Base-by-base conservation (phyloP, 1,140 invertebrate genomes). In the Ips nitidus region DNA sequence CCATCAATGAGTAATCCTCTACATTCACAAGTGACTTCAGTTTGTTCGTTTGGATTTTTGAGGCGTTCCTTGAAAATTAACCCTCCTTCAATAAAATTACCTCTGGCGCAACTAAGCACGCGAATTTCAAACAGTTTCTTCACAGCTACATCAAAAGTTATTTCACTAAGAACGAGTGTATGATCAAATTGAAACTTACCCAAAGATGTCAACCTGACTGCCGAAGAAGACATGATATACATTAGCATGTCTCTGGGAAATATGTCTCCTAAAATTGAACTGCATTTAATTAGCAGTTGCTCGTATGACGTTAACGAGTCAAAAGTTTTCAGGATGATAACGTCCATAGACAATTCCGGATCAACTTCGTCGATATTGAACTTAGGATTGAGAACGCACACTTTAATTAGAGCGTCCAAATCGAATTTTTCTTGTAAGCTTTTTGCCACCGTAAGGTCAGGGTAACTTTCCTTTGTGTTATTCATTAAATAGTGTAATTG, bases 241-340 rank as follows among this genome's bases (percentile, higher is more conserved):
- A 83, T 75, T 6, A 88, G 72, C 82, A 88, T 86, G 43, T 78
- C 77, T 71, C 86, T 80, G 6, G 83, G 82, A 66, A 88, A 84
- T 39, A 82, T 82, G 47, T 85, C 83, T 1, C 87, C 87, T 2
- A 88, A 77, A 0, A 88, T 83, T 0, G 86, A 81, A 2, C 84
- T 84, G 67, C 84, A 86, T 77, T 89, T 89, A 1, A 89, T 71
- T 2, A 89, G 68, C 60, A 86, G 79, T 74, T 88, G 86, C 76
- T 88, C 86, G 55, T 85, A 83, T 0, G 85, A 82, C 2, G 81
- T 84, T 57, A 89, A 75, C 0, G 83, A 83, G 70, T 88, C 87
- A 71, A 86, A 87, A 0, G 84, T 82, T 74, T 84, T 85, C 73
- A 87, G 72, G 39, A 87, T 84, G 52, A 85, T 79, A 77, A 81